A percentile compares a stretch with the other conserved stretches of the same genome.
phyloP scores from a whole-genome alignment of 2,113 vertebrate genomes.

The Zosterops japonicus region DNA sequence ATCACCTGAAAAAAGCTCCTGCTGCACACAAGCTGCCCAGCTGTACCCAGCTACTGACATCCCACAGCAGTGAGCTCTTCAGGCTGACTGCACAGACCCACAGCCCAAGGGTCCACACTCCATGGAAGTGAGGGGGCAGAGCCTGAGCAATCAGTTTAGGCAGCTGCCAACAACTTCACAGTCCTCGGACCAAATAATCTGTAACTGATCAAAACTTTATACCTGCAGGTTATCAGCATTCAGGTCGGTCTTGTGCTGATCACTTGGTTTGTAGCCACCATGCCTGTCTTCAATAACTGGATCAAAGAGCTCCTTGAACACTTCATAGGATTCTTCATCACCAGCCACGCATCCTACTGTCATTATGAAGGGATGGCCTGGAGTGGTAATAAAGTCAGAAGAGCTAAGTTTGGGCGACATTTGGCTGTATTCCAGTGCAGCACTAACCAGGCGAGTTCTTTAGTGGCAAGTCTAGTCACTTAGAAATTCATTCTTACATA shows the following conservation, averaged over 20 bases:
- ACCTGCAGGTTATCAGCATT: constrained; percentile 89
- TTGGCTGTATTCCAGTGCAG: not conserved
- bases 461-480: constrained; percentile 32
- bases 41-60: not conserved
- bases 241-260: constrained; percentile 95
- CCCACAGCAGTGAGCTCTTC: not conserved
- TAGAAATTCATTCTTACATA: not conserved
- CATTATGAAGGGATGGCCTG: constrained; percentile 96
- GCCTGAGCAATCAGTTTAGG: not conserved
- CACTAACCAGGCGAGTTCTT: constrained; percentile 50
- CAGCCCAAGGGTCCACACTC: not conserved
- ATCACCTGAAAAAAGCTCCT: not conserved
- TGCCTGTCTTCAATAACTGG: constrained; percentile 92
- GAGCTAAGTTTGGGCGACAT: not conserved
- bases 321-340: constrained; percentile 91
- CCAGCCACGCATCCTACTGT: constrained; percentile 94
- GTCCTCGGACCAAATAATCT: not conserved
- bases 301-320: constrained; percentile 93
- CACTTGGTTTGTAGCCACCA: constrained; percentile 92
- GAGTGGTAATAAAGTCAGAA: constrained; percentile 51
- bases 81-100: not conserved
- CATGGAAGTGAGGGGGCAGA: not conserved
- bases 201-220: not conserved
- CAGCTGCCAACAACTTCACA: not conserved
- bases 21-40: not conserved